Conservation (phyloP, 2,888 invertebrate genomes). For the Nephrotoma guestfalica region DNA sequence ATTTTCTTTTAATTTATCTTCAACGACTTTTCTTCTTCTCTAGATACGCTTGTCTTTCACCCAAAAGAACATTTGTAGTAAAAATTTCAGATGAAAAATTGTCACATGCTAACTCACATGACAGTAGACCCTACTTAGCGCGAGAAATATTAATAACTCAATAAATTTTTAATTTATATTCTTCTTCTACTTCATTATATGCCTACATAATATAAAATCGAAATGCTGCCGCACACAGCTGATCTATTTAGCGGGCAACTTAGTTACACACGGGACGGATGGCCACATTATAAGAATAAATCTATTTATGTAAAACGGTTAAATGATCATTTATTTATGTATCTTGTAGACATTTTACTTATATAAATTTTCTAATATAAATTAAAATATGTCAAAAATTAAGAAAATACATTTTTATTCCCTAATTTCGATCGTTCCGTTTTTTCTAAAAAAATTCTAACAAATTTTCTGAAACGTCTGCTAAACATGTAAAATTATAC, state of each 20-base stretch:
- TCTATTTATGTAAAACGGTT: not conserved
- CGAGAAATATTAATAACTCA: not conserved
- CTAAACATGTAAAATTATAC: not conserved
- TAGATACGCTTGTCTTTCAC: not conserved
- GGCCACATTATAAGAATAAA: not conserved
- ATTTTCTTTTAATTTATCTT: not conserved
- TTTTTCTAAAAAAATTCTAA: not conserved
- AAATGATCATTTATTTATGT: not conserved
- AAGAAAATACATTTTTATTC: not conserved
- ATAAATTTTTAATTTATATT: not conserved
- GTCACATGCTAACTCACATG: not conserved
- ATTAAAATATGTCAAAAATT: not conserved
- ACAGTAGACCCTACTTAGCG: not conserved
- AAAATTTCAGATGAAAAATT: not conserved
- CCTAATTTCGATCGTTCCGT: not conserved
- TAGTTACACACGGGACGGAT: not conserved
- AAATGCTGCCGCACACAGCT: not conserved
- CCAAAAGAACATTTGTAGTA: not conserved
- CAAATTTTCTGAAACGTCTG: not conserved
- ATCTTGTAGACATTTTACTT: not conserved
- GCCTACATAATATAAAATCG: not conserved
- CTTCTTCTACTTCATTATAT: not conserved
- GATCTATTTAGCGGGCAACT: not conserved
- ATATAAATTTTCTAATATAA: not conserved
- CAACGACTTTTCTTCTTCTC: not conserved